A percentile compares a stretch with the other conserved stretches of the same genome.
Conservation (phyloP, 2,113 vertebrate genomes). For the Pachycephala philippinensis region DNA sequence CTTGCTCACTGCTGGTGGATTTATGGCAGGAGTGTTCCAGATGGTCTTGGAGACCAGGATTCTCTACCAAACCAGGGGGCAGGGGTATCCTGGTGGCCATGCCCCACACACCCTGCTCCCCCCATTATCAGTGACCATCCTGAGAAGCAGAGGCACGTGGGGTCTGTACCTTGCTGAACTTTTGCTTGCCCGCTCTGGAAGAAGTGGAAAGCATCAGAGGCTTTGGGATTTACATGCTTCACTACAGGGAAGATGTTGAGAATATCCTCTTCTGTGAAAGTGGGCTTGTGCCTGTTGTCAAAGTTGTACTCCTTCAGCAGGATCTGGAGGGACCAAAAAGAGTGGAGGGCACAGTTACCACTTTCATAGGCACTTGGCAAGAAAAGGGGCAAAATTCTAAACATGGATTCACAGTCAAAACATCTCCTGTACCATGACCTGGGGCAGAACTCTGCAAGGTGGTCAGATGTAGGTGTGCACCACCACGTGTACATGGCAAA, state of each 20-base stretch:
- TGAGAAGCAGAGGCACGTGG: rapidly evolving
- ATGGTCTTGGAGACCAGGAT: neutral
- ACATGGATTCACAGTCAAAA: neutral
- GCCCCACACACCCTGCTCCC: neutral
- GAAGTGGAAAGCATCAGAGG: conserved; percentile 97
- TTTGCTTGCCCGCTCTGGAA: conserved; percentile 99
- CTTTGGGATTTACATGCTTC: conserved; percentile 97
- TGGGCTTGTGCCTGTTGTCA: conserved; percentile 92
- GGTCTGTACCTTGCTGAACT: conserved; percentile 91
- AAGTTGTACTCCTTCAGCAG: conserved; percentile 97
- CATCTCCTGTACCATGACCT: neutral
- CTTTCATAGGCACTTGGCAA: neutral
- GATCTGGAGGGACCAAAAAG: conserved; percentile 71
- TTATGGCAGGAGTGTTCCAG: neutral
- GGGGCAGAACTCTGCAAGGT: neutral
- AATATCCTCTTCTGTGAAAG: conserved; percentile 97
- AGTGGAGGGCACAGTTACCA: neutral
- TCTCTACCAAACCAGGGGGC: rapidly evolving
- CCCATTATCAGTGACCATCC: neutral
- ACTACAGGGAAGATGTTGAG: conserved; percentile 98
- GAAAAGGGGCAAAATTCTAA: neutral
- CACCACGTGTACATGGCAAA: neutral
- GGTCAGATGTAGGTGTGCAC: neutral
- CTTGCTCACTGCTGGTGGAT: neutral
- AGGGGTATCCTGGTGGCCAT: neutral